phyloP scores from a whole-genome alignment of 2,888 invertebrate genomes.

The Euzophera pinguis region DNA sequence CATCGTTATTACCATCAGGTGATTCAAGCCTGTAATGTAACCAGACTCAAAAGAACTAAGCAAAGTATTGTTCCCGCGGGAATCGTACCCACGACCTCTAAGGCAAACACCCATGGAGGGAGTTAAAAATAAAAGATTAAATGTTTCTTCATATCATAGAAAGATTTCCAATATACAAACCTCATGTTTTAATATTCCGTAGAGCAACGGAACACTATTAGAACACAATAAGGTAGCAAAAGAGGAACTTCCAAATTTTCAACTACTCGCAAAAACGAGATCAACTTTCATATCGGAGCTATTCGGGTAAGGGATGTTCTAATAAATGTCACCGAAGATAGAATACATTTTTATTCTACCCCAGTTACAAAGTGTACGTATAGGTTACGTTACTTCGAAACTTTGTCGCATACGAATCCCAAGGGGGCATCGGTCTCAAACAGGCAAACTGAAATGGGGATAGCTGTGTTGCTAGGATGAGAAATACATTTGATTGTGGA shows the following conservation, averaged over 20 bases:
- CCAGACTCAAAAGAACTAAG: too few species aligned
- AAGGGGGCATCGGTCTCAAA: constrained; percentile 12
- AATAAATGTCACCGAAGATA: neutral
- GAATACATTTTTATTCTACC: neutral
- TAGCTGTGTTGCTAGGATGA: constrained; percentile 32
- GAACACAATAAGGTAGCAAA: constrained; percentile 7
- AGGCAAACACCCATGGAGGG: too few species aligned
- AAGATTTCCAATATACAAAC: too few species aligned
- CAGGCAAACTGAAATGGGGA: constrained; percentile 21
- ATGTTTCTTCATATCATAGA: too few species aligned
- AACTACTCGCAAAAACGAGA: neutral
- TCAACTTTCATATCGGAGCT: neutral
- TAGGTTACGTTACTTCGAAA: constrained; percentile 4
- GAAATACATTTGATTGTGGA: too few species aligned
- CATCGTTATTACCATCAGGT: too few species aligned
- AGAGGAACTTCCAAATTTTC: neutral
- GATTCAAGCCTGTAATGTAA: too few species aligned
- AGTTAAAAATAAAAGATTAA: too few species aligned
- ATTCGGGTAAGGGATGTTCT: neutral
- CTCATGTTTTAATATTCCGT: too few species aligned
- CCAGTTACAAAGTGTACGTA: constrained; percentile 9
- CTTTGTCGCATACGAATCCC: constrained; percentile 19
- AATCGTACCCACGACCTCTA: too few species aligned
- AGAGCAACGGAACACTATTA: too few species aligned
- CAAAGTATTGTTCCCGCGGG: too few species aligned